These are phyloP conservation scores for Indri indri DNA, from an alignment of 2,113 vertebrate genomes.

Conservation along the genomic window DNA sequence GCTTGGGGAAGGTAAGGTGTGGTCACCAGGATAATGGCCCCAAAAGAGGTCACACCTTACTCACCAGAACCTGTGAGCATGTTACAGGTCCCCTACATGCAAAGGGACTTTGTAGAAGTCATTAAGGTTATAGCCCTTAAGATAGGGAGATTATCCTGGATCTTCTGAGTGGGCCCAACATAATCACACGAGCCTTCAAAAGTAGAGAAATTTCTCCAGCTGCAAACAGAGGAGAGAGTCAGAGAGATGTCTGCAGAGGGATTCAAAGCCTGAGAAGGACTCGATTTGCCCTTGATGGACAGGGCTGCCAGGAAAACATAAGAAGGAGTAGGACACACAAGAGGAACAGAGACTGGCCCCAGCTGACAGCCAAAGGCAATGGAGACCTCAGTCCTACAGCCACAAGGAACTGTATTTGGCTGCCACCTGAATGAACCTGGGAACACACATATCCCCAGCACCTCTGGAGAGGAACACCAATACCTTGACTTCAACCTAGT, in stretches of 20 bases:
- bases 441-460: background rate
- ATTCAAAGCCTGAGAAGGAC: background rate
- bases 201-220: background rate
- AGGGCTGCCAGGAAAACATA: background rate
- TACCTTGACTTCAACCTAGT: background rate
- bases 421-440: too few species aligned
- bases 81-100: background rate
- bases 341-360: fast-evolving
- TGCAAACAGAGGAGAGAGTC: background rate
- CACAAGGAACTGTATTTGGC: background rate
- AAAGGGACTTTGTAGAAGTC: background rate
- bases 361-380: background rate
- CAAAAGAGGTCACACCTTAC: background rate
- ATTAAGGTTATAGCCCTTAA: background rate
- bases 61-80: background rate
- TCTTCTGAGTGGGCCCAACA: background rate
- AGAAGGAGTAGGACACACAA: background rate
- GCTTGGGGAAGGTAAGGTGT: background rate
- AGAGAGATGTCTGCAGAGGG: background rate
- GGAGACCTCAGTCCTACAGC: background rate
- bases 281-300: too few species aligned
- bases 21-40: background rate
- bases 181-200: background rate
- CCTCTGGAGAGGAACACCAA: background rate
- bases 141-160: background rate